phyloP scores from a whole-genome alignment of 2,888 invertebrate genomes.

The Camponotus fellah region DNA sequence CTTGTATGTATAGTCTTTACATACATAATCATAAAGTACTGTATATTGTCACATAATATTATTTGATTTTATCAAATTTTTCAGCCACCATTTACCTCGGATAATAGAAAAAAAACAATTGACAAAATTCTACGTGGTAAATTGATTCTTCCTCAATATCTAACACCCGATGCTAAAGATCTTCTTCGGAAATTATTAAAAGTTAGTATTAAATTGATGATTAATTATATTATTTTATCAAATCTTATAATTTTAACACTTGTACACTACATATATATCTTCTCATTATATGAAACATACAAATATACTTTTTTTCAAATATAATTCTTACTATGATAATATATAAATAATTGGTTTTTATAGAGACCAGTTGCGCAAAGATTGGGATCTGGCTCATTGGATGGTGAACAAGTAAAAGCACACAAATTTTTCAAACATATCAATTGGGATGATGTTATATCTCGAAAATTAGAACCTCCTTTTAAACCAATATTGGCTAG shows the following conservation, averaged over 20 bases:
- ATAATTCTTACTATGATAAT: not conserved
- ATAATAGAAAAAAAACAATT: conserved; percentile 99
- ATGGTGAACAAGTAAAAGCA: conserved; percentile 95
- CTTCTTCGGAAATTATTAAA: conserved; percentile 96
- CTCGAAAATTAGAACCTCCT: conserved; percentile 96
- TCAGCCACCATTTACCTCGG: conserved; percentile 98
- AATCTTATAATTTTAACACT: not conserved
- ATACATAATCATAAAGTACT: not conserved
- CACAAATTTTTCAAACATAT: conserved; percentile 98
- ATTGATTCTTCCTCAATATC: conserved; percentile 96
- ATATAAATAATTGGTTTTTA: conserved; percentile 42
- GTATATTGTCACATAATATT: not conserved
- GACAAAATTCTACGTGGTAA: conserved; percentile 99
- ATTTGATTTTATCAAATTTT: conserved; percentile 72
- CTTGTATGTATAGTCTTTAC: conserved; percentile 89
- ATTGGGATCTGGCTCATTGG: conserved; percentile 93
- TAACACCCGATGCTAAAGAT: conserved; percentile 98
- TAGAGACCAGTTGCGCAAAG: conserved; percentile 92
- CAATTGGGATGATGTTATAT: conserved; percentile 97
- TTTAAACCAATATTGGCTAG: conserved; percentile 96
- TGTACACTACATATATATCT: not conserved
- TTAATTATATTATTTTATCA: not conserved
- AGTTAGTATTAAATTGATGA: conserved; percentile 85
- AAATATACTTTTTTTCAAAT: too few relatives aligned
- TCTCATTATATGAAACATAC: not conserved